Evolutionary conservation across 2,888 invertebrate species (phyloP), one percentile per base, ranked within the genome.

Genomic region (Cephus spinipes): DNA sequence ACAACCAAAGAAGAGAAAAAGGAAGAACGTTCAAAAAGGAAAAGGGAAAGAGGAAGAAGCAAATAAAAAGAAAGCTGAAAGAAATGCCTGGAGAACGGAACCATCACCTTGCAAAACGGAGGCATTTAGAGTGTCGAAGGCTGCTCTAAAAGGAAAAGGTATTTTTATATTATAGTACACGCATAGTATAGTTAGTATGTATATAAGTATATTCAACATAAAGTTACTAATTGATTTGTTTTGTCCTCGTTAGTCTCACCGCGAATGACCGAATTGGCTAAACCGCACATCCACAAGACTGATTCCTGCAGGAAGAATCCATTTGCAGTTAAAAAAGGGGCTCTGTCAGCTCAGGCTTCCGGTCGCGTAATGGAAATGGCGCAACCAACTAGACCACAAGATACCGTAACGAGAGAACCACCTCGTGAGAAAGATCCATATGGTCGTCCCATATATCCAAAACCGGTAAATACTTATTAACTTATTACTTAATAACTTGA

Each of bases 361-460:
- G 79, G 76, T 1, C 75, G 82, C 69, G 75, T 84, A 0, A 68
- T 77, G 9, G 69, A 77, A 73, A 76, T 89, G 69, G 86, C 89
- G 0, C 81, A 79, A 76, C 89, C 90, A 1, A 78, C 30, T 23
- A 81, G 77, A 32, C 87, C 88, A 33, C 74, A 73, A 23, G 82
- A 79, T 79, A 86, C 85, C 0, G 79, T 88, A 6, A 81, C 84
- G 69, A 82, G 76, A 34, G 76, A 40, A 35, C 83, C 83, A 0
- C 85, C 86, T 1, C 84, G 89, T 0, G 81, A 87, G 32, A 86
- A 85, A 71, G 85, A 90, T 76, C 73, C 83, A 32, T 88, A 80
- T 12, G 88, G 87, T 6, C 81, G 76, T 12, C 83, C 85, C 0
- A 86, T 89, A 74, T 83, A 84, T 74, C 75, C 81, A 0, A 83